Base-by-base conservation (phyloP, 2,888 invertebrate genomes). In the Diaperis boleti region DNA sequence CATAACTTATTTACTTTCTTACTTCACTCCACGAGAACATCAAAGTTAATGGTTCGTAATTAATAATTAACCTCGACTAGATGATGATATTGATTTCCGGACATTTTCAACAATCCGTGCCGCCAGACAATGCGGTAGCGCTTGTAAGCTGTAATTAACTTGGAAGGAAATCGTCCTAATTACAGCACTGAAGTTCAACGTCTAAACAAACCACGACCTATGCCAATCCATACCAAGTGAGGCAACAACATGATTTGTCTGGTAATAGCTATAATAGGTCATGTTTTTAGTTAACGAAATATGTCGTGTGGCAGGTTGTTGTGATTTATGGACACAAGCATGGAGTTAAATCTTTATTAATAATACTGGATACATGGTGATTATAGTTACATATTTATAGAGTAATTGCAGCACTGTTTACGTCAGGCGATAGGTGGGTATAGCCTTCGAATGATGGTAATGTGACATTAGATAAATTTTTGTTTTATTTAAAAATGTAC, bases 131-230 rank as follows among this genome's bases (percentile, higher is more conserved):
- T 14, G 3, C 37, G 14, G 11, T 20, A 15, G 11, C 13, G 29
- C 7, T 45, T 7, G 26, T 45, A 22, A 26, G 11, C 13, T 22
- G 6, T 45, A 45, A 49, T 33, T 49, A 33, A 3, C 13, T 20
- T 31, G 7, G 18, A 44, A 44, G 22, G 37, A 18, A 50, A 37
- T 52, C 52, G 39, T 52, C 37, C 37, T 14, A 39, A 49, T 49
- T 49, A 49, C 33, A 49, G 49, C 18, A 18, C 35, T 18, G 14
- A 18, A 49, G 37, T 22, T 13, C 8, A 39, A 6, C 52, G 37
- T 37, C 52, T 37, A 52, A 52, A 52, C 52, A 52, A 52, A 52
- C 52, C 52, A 52, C 22, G 52, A 52, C 52, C 52, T 52, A 52
- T 52, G 10, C 33, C 26, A 52, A 52, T 17, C 52, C 1, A 33